Conservation (phyloP, 1,140 invertebrate genomes). For the Chlorops oryzae region DNA sequence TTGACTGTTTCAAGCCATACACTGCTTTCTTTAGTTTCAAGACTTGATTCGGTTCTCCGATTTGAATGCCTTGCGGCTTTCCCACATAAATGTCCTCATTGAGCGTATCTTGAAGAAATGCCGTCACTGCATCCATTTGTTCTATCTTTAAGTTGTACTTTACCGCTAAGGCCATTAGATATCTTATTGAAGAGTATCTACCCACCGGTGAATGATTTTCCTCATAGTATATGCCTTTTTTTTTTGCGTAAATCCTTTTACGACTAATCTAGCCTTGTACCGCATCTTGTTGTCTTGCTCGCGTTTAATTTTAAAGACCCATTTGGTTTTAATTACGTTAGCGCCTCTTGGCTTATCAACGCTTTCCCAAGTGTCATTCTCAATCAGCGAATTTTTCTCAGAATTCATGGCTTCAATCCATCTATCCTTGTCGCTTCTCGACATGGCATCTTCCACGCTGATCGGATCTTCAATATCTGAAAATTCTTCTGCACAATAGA, state of each 20-base stretch:
- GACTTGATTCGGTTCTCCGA: slow-evolving; percentile 12
- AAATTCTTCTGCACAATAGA: not conserved
- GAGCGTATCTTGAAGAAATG: slow-evolving; percentile 21
- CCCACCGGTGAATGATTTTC: slow-evolving; percentile 4
- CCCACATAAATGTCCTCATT: slow-evolving; percentile 47
- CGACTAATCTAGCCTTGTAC: slow-evolving; percentile 39
- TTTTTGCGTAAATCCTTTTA: slow-evolving; percentile 10
- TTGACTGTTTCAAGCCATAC: slow-evolving; percentile 32
- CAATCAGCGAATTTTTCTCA: not conserved
- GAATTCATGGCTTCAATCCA: not conserved
- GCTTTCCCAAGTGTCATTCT: slow-evolving; percentile 16
- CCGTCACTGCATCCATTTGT: slow-evolving; percentile 26
- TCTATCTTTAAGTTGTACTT: slow-evolving; percentile 18
- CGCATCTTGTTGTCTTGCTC: not conserved
- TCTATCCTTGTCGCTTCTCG: not conserved
- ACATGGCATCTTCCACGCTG: slow-evolving; percentile 1
- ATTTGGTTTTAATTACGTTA: slow-evolving; percentile 22
- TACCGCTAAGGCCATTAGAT: slow-evolving; percentile 19
- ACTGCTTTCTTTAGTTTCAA: slow-evolving; percentile 25
- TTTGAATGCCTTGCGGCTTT: slow-evolving; percentile 26
- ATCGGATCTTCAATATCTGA: not conserved
- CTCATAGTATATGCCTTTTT: slow-evolving; percentile 7
- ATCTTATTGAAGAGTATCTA: slow-evolving; percentile 15
- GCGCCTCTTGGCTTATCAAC: slow-evolving; percentile 10
- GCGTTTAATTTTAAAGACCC: slow-evolving; percentile 21